Conservation (phyloP, 2,888 invertebrate species). For the Tenthredo mesomela region DNA sequence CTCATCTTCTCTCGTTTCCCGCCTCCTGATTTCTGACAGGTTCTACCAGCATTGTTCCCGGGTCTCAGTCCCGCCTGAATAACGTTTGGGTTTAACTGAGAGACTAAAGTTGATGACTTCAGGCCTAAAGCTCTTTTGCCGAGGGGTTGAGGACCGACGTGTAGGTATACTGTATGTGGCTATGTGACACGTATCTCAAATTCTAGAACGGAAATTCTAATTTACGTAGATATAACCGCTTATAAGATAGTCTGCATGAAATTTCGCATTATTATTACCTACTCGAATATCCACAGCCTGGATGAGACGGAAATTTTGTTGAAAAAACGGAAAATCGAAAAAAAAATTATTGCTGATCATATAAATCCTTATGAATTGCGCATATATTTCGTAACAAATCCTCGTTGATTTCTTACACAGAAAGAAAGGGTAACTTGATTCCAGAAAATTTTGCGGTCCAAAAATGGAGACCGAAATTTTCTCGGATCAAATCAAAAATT, state of each 20-base stretch:
- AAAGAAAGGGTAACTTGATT: too few relatives aligned
- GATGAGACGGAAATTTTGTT: not conserved
- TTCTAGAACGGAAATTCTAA: slow-evolving; percentile 23
- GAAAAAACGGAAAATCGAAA: not conserved
- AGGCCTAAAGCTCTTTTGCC: slow-evolving; percentile 33
- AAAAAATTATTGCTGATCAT: not conserved
- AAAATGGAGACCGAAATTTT: too few relatives aligned
- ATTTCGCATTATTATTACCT: not conserved
- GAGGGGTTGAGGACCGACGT: not conserved
- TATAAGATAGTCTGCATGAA: not conserved
- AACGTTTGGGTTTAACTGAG: slow-evolving; percentile 43
- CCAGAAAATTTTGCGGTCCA: too few relatives aligned
- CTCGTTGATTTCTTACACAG: not conserved
- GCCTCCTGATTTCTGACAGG: slow-evolving; percentile 39
- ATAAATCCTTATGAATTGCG: too few relatives aligned
- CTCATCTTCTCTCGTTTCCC: slow-evolving; percentile 23
- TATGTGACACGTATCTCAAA: slow-evolving; percentile 31
- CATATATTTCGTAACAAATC: not conserved
- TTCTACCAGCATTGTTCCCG: slow-evolving; percentile 34
- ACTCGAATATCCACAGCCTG: not conserved
- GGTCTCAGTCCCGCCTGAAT: slow-evolving; percentile 29
- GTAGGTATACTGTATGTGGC: not conserved
- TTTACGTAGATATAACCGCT: slow-evolving; percentile 5
- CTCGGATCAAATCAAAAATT: too few relatives aligned
- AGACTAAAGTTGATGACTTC: slow-evolving; percentile 51